These are phyloP conservation scores for Brachionus plicatilis DNA, from an alignment of 1,140 invertebrate genomes.

Conservation along the genomic window DNA sequence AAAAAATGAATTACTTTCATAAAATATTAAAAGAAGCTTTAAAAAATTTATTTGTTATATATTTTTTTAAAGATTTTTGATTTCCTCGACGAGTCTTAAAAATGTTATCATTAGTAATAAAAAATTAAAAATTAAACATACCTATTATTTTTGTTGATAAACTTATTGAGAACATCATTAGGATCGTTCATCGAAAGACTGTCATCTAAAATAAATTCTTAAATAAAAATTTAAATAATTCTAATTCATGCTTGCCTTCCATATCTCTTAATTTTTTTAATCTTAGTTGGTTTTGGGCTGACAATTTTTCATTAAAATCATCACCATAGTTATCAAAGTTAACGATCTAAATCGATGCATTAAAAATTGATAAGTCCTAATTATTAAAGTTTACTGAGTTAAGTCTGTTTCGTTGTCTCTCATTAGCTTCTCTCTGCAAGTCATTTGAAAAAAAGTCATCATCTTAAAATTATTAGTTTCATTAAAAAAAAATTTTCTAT, in stretches of 20 bases:
- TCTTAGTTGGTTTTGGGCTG: conserved; percentile 20
- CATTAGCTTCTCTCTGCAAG: conserved; percentile 2
- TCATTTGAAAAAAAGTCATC: conserved; percentile 34
- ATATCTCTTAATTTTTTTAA: conserved; percentile 34
- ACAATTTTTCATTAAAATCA: neutral
- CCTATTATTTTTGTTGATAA: conserved; percentile 35
- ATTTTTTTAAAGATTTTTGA: conserved; percentile 21
- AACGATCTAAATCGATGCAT: neutral
- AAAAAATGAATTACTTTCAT: neutral
- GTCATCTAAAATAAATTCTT: neutral
- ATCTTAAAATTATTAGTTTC: neutral
- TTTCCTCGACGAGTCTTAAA: conserved; percentile 37
- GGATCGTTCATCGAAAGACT: conserved; percentile 28
- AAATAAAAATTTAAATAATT: neutral
- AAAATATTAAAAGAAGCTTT: neutral
- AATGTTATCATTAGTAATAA: neutral
- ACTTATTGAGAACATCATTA: conserved; percentile 35
- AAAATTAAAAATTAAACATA: neutral
- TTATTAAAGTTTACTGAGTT: neutral
- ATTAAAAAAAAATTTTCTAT: neutral
- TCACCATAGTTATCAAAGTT: neutral
- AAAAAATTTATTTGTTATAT: conserved; percentile 30
- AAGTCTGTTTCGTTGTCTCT: neutral
- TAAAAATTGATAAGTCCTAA: neutral
- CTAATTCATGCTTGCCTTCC: neutral